phyloP scores from a whole-genome alignment of 2,113 vertebrate genomes.

The Zootoca vivipara region DNA sequence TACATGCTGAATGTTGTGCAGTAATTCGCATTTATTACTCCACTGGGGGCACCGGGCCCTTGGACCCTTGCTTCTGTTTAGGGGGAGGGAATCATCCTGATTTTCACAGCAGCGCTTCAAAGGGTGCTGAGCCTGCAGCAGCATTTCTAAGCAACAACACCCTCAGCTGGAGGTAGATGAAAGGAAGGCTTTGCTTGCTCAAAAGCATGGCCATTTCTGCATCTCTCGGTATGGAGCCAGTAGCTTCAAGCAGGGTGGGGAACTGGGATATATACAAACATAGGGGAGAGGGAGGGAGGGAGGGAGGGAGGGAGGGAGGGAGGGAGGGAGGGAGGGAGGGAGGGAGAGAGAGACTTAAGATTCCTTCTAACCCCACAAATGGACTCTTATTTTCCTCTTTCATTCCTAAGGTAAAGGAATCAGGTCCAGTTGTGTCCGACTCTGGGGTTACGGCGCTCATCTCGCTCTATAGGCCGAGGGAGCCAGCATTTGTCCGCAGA shows the following conservation, averaged over 20 bases:
- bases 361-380: not conserved
- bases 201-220: not conserved
- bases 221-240: accelerated
- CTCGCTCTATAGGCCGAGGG: too few species aligned
- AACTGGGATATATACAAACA: not conserved
- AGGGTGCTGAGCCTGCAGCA: not conserved
- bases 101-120: not conserved
- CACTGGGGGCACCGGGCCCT: not conserved
- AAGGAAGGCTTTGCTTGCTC: not conserved
- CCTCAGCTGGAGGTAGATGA: constrained; percentile 36
- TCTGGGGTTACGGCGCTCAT: too few species aligned
- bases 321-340: too few species aligned
- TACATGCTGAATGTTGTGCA: not conserved
- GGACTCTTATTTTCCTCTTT: not conserved
- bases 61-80: not conserved
- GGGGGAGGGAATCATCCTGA: not conserved
- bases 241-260: accelerated
- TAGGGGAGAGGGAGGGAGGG: too few species aligned
- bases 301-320: too few species aligned
- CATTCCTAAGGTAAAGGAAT: too few species aligned
- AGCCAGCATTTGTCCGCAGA: too few species aligned
- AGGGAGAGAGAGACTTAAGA: not conserved
- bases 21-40: not conserved
- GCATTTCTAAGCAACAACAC: not conserved
- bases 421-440: too few species aligned